These are phyloP conservation scores for Lepidurus arcticus DNA, from an alignment of 1,140 invertebrate genomes.

Conservation along the genomic window DNA sequence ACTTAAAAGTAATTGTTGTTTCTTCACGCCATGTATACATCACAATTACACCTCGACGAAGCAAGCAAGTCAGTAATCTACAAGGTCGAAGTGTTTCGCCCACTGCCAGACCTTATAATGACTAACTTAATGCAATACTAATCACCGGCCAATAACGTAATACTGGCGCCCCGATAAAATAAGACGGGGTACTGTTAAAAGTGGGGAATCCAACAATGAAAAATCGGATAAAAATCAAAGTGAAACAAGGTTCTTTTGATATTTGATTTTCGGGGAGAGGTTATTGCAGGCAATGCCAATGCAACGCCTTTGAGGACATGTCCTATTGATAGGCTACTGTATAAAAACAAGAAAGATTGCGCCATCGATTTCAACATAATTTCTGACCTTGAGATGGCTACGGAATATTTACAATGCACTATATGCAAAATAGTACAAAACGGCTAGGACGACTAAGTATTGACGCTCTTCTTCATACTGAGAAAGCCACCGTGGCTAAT, in stretches of 20 bases:
- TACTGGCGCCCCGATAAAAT: not conserved
- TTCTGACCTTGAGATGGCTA: conserved; percentile 11
- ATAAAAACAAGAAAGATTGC: not conserved
- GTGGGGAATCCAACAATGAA: not conserved
- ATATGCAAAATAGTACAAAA: not conserved
- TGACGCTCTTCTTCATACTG: conserved; percentile 42
- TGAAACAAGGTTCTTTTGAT: not conserved
- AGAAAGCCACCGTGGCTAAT: conserved; percentile 78
- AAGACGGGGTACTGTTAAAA: not conserved
- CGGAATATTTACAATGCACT: conserved; percentile 7
- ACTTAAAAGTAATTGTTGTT: not conserved
- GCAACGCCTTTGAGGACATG: too few relatives aligned
- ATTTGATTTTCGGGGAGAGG: not conserved
- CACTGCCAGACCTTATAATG: not conserved
- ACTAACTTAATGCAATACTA: conserved; percentile 15
- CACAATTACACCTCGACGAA: not conserved
- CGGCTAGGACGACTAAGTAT: conserved; percentile 7
- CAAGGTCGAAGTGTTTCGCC: not conserved
- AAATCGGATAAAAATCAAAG: not conserved
- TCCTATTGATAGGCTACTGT: not conserved
- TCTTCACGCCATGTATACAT: conserved; percentile 9
- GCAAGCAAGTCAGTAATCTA: not conserved
- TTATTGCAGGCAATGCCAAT: not conserved
- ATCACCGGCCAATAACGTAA: not conserved
- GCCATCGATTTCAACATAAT: not conserved